These are phyloP conservation scores for Pelobates cultripes DNA, from an alignment of 2,797 vertebrate genomes.

Conservation along the genomic window DNA sequence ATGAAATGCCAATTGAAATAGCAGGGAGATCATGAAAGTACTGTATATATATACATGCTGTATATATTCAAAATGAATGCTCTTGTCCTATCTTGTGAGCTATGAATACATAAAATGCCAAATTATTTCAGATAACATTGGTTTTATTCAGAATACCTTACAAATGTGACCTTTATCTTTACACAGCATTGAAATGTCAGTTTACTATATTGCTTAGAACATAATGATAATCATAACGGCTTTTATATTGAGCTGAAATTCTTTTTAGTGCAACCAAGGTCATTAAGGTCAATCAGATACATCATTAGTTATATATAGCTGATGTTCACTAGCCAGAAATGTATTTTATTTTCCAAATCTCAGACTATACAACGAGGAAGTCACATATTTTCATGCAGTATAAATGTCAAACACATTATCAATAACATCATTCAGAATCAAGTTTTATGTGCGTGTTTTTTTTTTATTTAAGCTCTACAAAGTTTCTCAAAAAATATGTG, in stretches of 20 bases:
- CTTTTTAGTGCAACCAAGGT: conserved; percentile 17
- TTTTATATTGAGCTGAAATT: conserved; percentile 12
- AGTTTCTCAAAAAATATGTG: no score
- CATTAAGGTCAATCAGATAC: neutral
- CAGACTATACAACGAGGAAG: neutral
- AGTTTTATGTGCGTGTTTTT: no score
- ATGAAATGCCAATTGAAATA: neutral
- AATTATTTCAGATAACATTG: conserved; percentile 23
- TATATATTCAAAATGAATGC: neutral
- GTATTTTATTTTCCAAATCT: conserved; percentile 22
- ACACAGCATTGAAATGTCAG: conserved; percentile 39
- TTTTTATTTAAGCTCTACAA: no score
- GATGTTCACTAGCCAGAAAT: neutral
- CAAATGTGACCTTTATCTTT: conserved; percentile 44
- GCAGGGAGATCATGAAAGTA: neutral
- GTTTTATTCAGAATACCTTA: conserved; percentile 19
- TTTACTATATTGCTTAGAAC: conserved; percentile 34
- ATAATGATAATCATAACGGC: conserved; percentile 25
- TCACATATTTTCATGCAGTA: no score
- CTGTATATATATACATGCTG: neutral
- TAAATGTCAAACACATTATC: no score
- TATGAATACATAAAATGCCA: conserved; percentile 14
- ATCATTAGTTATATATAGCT: conserved; percentile 34
- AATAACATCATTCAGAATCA: no score
- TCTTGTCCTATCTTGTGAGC: neutral